A percentile compares a stretch with the other conserved stretches of the same genome.
These are phyloP conservation scores for Fragum sueziense DNA, from an alignment of 2,888 invertebrate species.

Conservation along the genomic window DNA sequence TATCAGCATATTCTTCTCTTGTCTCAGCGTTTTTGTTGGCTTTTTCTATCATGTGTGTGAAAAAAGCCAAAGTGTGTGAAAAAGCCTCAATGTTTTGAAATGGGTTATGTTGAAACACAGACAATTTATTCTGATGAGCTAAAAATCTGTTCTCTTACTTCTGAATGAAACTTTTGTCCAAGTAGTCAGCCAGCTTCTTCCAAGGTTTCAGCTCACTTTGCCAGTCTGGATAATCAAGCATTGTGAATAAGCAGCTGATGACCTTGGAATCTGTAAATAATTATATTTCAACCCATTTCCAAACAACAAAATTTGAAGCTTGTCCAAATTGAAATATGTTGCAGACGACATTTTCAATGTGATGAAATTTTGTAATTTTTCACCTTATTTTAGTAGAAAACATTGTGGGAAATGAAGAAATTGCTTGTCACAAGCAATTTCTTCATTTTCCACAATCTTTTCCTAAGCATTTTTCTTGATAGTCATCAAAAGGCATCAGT, in stretches of 20 bases:
- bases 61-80: too few relatives aligned
- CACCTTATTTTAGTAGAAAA: neutral
- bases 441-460: too few relatives aligned
- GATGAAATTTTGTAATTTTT: neutral
- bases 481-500: too few relatives aligned
- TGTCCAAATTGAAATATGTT: too few relatives aligned
- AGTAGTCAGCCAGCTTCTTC: conserved; percentile 55
- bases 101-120: too few relatives aligned
- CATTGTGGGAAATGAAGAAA: neutral
- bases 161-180: conserved; percentile 12
- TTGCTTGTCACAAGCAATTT: neutral
- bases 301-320: neutral
- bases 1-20: neutral
- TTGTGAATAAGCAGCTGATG: conserved; percentile 58
- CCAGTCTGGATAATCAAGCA: conserved; percentile 67
- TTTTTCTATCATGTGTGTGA: too few relatives aligned
- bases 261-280: conserved; percentile 48
- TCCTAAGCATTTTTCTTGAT: too few relatives aligned
- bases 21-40: neutral
- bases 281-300: neutral
- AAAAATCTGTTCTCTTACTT: neutral
- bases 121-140: too few relatives aligned
- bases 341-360: neutral
- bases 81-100: too few relatives aligned
- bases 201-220: conserved; percentile 60